Conservation (phyloP, 2,113 vertebrate genomes). For the Ancistrus triradiatus region DNA sequence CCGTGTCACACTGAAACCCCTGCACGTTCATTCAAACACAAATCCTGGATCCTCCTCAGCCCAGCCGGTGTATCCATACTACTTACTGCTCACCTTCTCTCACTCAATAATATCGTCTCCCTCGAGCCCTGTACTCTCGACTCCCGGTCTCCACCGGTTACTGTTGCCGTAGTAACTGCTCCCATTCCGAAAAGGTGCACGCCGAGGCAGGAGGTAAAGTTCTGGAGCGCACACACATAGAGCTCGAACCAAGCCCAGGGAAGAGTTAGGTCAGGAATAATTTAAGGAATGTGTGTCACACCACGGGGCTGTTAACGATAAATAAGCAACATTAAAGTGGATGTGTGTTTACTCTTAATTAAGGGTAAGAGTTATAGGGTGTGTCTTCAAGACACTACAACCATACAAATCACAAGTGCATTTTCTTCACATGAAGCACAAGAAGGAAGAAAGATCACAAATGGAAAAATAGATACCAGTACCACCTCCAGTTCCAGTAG, state of each 20-base stretch:
- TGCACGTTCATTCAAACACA: neutral
- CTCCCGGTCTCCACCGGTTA: constrained; percentile 63
- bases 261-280: neutral
- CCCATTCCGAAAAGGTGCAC: constrained; percentile 51
- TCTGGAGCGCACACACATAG: neutral
- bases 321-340: too few relatives aligned
- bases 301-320: too few relatives aligned
- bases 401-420: too few relatives aligned
- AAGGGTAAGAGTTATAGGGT: too few relatives aligned
- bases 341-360: too few relatives aligned
- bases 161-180: constrained; percentile 69
- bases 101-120: constrained; percentile 51
- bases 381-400: too few relatives aligned
- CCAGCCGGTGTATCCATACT: constrained; percentile 24
- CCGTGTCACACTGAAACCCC: too few relatives aligned
- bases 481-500: too few relatives aligned
- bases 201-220: constrained; percentile 20
- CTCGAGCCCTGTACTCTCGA: constrained; percentile 51
- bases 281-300: too few relatives aligned
- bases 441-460: too few relatives aligned
- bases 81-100: constrained; percentile 37
- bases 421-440: too few relatives aligned
- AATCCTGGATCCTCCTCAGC: neutral
- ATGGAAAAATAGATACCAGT: too few relatives aligned
- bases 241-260: neutral